These are phyloP conservation scores for Sinocyclocheilus maitianheensis DNA, from an alignment of 2,113 vertebrate genomes.

Conservation along the genomic window DNA sequence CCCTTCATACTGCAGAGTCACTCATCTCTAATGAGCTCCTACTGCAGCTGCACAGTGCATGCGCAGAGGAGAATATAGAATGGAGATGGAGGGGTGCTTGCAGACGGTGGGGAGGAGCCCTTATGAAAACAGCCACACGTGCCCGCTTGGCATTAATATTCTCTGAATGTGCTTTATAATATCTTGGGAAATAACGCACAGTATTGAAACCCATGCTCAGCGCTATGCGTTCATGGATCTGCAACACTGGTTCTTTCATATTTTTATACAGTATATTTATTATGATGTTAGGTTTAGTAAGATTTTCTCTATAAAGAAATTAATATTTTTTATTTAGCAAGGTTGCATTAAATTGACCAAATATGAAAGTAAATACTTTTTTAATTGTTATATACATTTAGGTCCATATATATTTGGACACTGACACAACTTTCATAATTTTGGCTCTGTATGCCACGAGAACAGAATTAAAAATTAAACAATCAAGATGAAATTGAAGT, in stretches of 20 bases:
- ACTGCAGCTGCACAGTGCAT: slow-evolving; percentile 50
- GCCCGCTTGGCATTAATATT: slow-evolving; percentile 8
- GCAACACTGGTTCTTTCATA: not conserved
- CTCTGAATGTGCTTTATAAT: not conserved
- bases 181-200: not conserved
- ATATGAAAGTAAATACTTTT: no score
- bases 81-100: slow-evolving; percentile 5
- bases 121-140: slow-evolving; percentile 37
- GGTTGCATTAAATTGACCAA: no score
- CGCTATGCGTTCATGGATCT: not conserved
- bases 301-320: no score
- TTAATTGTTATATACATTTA: no score
- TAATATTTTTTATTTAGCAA: no score
- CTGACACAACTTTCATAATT: no score
- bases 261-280: no score
- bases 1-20: slow-evolving; percentile 67
- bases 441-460: no score
- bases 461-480: no score
- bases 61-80: slow-evolving; percentile 22
- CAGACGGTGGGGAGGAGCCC: slow-evolving; percentile 15
- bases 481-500: no score
- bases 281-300: no score
- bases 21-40: slow-evolving; percentile 58
- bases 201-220: not conserved
- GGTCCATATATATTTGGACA: no score